A percentile compares a stretch with the other conserved stretches of the same genome.
Conservation (phyloP, 2,797 vertebrate genomes). For the Halcyon badia region DNA sequence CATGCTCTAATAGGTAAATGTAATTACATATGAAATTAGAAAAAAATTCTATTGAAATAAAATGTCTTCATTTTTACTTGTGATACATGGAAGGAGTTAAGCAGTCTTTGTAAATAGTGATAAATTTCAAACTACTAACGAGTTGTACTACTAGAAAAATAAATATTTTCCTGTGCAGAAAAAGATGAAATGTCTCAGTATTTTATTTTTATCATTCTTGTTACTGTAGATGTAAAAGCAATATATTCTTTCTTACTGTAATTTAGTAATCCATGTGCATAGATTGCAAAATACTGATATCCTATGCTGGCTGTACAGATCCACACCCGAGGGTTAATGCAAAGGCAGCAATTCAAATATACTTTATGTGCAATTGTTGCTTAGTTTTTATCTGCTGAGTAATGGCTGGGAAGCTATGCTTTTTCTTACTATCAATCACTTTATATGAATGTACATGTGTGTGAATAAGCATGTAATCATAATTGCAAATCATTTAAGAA, state of each 20-base stretch:
- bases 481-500: slow-evolving; percentile 19
- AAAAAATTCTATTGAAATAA: background rate
- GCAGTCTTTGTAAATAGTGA: background rate
- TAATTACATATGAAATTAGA: background rate
- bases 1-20: background rate
- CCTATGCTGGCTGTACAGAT: background rate
- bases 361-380: slow-evolving; percentile 19
- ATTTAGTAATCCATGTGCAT: background rate
- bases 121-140: background rate
- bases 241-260: background rate
- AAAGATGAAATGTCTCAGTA: background rate
- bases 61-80: background rate
- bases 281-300: background rate
- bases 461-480: slow-evolving; percentile 29
- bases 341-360: slow-evolving; percentile 76
- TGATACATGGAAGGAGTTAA: background rate
- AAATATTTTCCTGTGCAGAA: background rate
- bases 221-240: background rate
- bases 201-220: background rate
- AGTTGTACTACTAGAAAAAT: background rate
- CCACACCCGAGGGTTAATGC: slow-evolving; percentile 76
- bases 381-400: slow-evolving; percentile 49
- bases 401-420: slow-evolving; percentile 49
- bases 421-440: background rate
- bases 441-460: background rate